Evolutionary conservation across 2,888 invertebrate species (phyloP).

Genomic region (Apeira syringaria): DNA sequence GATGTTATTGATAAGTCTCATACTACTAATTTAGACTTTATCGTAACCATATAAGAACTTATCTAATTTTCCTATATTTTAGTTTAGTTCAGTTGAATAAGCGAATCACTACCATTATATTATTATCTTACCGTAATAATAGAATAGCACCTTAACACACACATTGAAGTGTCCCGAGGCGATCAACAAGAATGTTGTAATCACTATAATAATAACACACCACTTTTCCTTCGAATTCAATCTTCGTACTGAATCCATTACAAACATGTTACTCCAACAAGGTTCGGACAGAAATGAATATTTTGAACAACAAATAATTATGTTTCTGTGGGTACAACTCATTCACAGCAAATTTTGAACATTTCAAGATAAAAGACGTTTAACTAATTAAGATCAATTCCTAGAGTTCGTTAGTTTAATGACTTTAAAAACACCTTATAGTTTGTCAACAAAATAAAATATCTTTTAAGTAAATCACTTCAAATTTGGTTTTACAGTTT

Average conservation of each 20-base stretch:
- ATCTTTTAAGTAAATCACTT: not conserved
- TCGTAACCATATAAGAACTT: too few species aligned
- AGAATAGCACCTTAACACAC: conserved; percentile 53
- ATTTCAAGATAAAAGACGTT: conserved; percentile 11
- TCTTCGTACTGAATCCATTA: conserved; percentile 14
- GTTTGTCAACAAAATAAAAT: not conserved
- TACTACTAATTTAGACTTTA: too few species aligned
- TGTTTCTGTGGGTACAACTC: conserved; percentile 2
- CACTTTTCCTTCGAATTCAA: conserved; percentile 31
- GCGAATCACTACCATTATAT: too few species aligned
- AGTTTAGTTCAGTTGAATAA: too few species aligned
- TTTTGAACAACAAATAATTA: not conserved
- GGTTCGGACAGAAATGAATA: conserved; percentile 16
- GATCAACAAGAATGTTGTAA: conserved; percentile 38
- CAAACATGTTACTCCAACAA: conserved; percentile 29
- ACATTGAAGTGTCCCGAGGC: conserved; percentile 49
- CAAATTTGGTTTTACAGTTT: not conserved
- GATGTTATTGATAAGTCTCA: too few species aligned
- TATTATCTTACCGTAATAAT: conserved; percentile 60
- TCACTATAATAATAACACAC: conserved; percentile 31
- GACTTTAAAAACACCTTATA: conserved; percentile 16
- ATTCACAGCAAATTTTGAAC: conserved; percentile 12
- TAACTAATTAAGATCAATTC: conserved; percentile 22
- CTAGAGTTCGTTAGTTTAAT: conserved; percentile 23
- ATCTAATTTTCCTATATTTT: too few species aligned